Evolutionary conservation across 2,888 invertebrate genomes (phyloP).

Genomic region (Graphium colonna): DNA sequence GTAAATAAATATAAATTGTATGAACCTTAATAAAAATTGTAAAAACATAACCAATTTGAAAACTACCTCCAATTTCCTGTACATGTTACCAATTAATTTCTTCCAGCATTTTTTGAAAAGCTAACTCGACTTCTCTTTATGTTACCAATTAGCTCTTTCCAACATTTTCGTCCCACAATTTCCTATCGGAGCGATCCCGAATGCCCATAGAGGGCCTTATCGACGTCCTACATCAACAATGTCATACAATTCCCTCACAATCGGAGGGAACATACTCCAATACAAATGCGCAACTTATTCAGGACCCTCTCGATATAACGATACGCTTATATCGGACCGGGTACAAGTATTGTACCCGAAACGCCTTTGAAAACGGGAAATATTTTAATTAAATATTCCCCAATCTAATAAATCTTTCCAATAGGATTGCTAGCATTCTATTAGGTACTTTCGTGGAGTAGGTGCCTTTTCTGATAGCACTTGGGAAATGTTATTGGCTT

Average conservation of each 20-base stretch:
- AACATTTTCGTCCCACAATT: neutral
- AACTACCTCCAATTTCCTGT: neutral
- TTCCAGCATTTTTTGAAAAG: neutral
- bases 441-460: neutral
- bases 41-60: too few species aligned
- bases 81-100: neutral
- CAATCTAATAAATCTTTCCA: neutral
- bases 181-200: slow-evolving; percentile 29
- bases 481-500: neutral
- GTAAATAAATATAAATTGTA: too few species aligned
- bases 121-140: neutral
- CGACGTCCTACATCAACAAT: slow-evolving; percentile 44
- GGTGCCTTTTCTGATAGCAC: slow-evolving; percentile 1
- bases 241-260: slow-evolving; percentile 53
- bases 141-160: neutral
- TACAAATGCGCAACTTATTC: slow-evolving; percentile 52
- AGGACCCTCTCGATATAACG: slow-evolving; percentile 37
- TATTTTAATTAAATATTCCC: slow-evolving; percentile 7
- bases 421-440: neutral
- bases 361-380: neutral
- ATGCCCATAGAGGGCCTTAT: slow-evolving; percentile 31
- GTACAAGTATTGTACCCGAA: slow-evolving; percentile 7
- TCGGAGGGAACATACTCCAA: slow-evolving; percentile 40
- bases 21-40: too few species aligned
- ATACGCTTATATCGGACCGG: slow-evolving; percentile 20